These are phyloP conservation scores for Taphrorychus bicolor DNA, from an alignment of 2,888 invertebrate species.

Conservation along the genomic window DNA sequence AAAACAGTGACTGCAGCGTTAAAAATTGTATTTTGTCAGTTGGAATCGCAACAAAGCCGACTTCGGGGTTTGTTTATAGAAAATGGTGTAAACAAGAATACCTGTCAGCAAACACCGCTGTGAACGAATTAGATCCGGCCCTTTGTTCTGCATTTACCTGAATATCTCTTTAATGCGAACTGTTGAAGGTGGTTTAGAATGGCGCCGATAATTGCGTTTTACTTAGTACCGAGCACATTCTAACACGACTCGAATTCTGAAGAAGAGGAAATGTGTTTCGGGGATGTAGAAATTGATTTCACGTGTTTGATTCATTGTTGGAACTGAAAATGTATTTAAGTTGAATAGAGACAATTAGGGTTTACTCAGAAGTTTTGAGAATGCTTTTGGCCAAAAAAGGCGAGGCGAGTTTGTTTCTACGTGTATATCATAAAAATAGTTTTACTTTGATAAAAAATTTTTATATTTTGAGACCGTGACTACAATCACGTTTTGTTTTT, in stretches of 20 bases:
- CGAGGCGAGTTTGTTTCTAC: too few species aligned
- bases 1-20: slow-evolving; percentile 20
- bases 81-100: slow-evolving; percentile 38
- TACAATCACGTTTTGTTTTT: too few species aligned
- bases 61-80: slow-evolving; percentile 36
- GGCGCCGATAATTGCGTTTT: not conserved
- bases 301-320: slow-evolving; percentile 42
- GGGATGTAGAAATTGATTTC: slow-evolving; percentile 40
- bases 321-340: too few species aligned
- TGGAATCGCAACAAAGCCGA: slow-evolving; percentile 15
- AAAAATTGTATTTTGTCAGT: slow-evolving; percentile 30
- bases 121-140: slow-evolving; percentile 24
- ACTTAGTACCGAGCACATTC: not conserved
- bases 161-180: not conserved
- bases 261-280: not conserved
- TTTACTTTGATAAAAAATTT: too few species aligned
- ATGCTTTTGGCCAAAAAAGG: too few species aligned
- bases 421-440: too few species aligned
- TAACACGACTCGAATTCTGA: not conserved
- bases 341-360: too few species aligned
- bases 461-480: too few species aligned
- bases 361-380: too few species aligned
- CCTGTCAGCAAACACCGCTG: slow-evolving; percentile 35
- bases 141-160: slow-evolving; percentile 22
- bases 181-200: not conserved